Percentiles rank a stretch among this genome's conserved stretches.
phyloP scores from a whole-genome alignment of 2,113 vertebrate species.

The Junco hyemalis region DNA sequence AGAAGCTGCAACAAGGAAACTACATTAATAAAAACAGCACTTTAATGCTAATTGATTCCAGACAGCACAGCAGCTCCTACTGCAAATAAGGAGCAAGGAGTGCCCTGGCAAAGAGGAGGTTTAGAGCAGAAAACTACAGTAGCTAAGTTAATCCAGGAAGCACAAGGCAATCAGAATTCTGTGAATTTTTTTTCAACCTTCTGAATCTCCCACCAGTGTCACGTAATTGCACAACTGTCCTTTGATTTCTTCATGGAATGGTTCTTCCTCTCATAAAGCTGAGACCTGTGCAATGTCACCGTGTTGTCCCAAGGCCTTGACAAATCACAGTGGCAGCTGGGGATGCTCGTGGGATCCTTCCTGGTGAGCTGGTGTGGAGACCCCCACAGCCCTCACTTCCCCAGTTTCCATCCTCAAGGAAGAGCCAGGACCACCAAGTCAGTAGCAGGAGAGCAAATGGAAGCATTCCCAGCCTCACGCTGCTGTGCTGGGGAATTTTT shows the following conservation, averaged over 20 bases:
- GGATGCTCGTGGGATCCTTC: background rate
- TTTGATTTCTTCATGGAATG: background rate
- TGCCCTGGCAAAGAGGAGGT: background rate
- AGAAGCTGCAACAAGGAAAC: background rate
- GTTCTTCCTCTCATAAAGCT: background rate
- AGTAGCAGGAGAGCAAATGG: background rate
- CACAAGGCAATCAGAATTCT: background rate
- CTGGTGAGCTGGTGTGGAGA: accelerated
- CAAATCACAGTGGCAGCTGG: background rate
- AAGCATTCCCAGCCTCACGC: background rate
- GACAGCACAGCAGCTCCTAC: background rate
- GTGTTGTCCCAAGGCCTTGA: background rate
- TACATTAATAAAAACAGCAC: background rate
- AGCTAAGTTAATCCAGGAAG: background rate
- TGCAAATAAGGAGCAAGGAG: background rate
- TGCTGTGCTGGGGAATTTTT: background rate
- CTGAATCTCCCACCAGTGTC: background rate
- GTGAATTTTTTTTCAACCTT: background rate
- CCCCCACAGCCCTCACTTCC: background rate
- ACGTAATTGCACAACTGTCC: background rate
- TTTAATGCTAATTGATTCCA: background rate
- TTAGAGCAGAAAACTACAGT: background rate
- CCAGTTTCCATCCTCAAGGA: background rate
- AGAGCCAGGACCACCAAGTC: background rate
- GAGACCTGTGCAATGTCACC: background rate